phyloP scores from a whole-genome alignment of 2,888 invertebrate species.

The Perizoma affinitatum region DNA sequence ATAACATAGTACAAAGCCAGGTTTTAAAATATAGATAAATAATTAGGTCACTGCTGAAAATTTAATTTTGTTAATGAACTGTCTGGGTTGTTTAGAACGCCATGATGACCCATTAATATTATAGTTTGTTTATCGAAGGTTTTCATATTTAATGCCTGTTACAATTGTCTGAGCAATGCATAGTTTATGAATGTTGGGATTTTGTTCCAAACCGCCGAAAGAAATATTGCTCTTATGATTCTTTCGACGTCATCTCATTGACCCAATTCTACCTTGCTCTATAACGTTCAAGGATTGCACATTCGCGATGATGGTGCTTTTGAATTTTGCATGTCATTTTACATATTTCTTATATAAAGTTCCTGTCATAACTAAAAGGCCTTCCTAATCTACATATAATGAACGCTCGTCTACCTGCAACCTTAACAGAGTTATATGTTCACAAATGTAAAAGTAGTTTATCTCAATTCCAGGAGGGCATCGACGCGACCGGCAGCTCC shows the following conservation, averaged over 20 bases:
- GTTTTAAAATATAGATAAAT: conserved; percentile 19
- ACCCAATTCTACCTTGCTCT: conserved; percentile 20
- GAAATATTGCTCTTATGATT: conserved; percentile 19
- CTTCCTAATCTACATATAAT: too few species aligned
- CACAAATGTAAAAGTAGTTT: conserved; percentile 3
- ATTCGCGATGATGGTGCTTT: neutral
- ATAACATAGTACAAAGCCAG: conserved; percentile 9
- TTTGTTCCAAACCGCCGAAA: neutral
- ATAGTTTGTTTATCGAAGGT: conserved; percentile 30
- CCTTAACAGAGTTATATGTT: neutral
- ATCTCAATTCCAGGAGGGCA: conserved; percentile 68
- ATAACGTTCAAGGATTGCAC: neutral
- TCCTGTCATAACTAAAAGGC: too few species aligned
- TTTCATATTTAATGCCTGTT: conserved; percentile 20
- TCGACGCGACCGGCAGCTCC: conserved; percentile 52
- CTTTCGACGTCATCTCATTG: conserved; percentile 40
- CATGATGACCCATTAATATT: conserved; percentile 41
- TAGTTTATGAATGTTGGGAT: conserved; percentile 9
- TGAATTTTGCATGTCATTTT: neutral
- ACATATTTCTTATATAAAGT: neutral
- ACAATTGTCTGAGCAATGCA: conserved; percentile 5
- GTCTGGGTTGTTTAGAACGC: conserved; percentile 62
- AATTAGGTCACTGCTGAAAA: conserved; percentile 48
- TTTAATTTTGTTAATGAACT: conserved; percentile 47
- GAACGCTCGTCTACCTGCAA: too few species aligned